Conservation (phyloP, 2,113 vertebrate species). For the Halcyon malimbica region DNA sequence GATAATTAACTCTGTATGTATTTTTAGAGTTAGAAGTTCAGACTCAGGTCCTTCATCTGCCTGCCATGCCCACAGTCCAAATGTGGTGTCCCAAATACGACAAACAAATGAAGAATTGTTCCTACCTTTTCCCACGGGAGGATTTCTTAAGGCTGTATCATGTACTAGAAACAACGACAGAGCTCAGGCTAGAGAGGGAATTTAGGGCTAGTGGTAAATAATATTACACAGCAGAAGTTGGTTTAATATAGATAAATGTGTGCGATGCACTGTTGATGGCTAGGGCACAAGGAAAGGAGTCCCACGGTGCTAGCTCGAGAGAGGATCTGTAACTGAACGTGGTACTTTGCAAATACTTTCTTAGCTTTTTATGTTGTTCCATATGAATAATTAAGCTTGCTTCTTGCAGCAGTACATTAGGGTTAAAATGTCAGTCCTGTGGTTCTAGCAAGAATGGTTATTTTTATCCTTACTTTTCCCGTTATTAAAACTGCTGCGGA, state of each 20-base stretch:
- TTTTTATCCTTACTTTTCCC: background rate
- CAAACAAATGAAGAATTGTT: background rate
- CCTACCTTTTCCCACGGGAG: background rate
- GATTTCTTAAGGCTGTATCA: background rate
- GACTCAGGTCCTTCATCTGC: background rate
- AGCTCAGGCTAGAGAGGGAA: background rate
- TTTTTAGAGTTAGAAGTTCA: conserved; percentile 11
- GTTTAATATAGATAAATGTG: background rate
- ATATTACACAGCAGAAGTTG: background rate
- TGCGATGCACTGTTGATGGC: background rate
- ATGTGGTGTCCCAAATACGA: background rate
- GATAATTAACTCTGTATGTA: background rate
- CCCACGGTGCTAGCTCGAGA: background rate
- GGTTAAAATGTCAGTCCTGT: background rate
- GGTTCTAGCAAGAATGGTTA: background rate
- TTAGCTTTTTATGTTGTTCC: background rate
- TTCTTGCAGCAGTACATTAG: background rate
- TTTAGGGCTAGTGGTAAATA: background rate
- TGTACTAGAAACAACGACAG: background rate
- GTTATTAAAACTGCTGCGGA: background rate
- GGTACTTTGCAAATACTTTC: background rate
- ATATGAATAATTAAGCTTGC: background rate
- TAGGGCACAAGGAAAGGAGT: background rate
- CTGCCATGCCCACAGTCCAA: background rate
- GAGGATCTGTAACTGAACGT: background rate